Evolutionary conservation across 1,140 invertebrate species (phyloP), one percentile per base, ranked within the genome.

Genomic region (Apolygus lucorum): DNA sequence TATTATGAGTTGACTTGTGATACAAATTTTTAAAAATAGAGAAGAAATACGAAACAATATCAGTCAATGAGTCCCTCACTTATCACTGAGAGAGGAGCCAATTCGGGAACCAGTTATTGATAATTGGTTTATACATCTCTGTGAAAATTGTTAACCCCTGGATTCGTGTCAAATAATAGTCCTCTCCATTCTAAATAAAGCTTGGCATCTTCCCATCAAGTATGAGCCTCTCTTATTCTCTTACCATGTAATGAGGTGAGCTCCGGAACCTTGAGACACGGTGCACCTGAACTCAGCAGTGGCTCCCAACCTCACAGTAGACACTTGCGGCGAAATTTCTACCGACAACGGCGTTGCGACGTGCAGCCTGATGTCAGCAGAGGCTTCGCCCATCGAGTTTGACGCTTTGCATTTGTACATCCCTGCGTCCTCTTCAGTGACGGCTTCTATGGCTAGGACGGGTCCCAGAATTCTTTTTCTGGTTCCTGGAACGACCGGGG

Each of bases 261-360:
- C 70, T 8, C 72, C 74, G 22, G 72, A 29, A n/a, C 62, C 69
- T 77, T 79, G 67, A 28, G 78, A 77, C 21, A 82, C 80, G 67
- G 83, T 79, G 77, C 91, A 94, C 66, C 85, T 83, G 75, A 93
- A 90, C 75, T 88, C 86, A 1, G 90, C 87, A 54, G 84, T 85
- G 71, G 88, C 86, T 24, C 89, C 90, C 74, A 91, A 84, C 76
- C 91, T 87, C 26, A 92, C 89, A 71, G 70, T 67, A 1, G 67
- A 65, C 17, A 73, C 63, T 14, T 68, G 69, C 1, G 72, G 72
- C 11, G 68, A 62, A 1, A 73, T 22, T 28, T 73, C 65, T 2
- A 73, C 52, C 76, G 86, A 84, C 14, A 91, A 79, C 28, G 88
- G 86, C 25, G 86, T 86, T 72, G 84, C 81, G 1, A 90, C 87